These are phyloP conservation scores for Hippopotamyrus pictus DNA, from an alignment of 2,797 vertebrate species.

Conservation along the genomic window DNA sequence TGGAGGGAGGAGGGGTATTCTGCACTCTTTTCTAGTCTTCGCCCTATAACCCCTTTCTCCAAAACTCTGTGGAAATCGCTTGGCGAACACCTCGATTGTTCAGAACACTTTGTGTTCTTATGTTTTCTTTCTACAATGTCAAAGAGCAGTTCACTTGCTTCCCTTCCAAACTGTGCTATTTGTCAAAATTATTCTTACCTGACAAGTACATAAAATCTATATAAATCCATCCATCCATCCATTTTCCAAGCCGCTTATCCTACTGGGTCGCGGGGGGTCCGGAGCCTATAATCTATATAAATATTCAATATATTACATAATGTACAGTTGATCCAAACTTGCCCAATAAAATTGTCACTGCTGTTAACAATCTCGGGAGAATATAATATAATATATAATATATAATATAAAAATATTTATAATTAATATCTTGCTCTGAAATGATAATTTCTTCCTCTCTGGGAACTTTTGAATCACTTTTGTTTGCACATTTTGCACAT, in stretches of 20 bases:
- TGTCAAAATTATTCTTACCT: neutral
- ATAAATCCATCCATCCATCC: no score
- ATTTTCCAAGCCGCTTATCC: no score
- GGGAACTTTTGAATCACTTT: slow-evolving; percentile 1
- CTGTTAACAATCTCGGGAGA: neutral
- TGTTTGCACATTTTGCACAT: neutral
- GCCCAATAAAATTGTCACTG: neutral
- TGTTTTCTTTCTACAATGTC: neutral
- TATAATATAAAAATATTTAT: slow-evolving; percentile 16
- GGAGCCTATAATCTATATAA: neutral
- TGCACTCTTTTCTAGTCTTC: neutral
- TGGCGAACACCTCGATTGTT: neutral
- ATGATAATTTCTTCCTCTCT: slow-evolving; percentile 4
- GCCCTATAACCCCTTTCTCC: neutral
- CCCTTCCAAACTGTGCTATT: neutral
- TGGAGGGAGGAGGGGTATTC: neutral
- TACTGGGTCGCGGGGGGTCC: no score
- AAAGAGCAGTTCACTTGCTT: neutral
- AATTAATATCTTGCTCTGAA: neutral
- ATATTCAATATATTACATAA: neutral
- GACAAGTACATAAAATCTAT: neutral
- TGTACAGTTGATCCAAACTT: neutral
- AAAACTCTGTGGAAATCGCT: neutral
- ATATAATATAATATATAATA: no score
- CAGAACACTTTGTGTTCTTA: neutral